Evolutionary conservation across 2,797 vertebrate species (phyloP), one percentile per base, ranked within the genome.

Genomic region (Jordanella pulchra): DNA sequence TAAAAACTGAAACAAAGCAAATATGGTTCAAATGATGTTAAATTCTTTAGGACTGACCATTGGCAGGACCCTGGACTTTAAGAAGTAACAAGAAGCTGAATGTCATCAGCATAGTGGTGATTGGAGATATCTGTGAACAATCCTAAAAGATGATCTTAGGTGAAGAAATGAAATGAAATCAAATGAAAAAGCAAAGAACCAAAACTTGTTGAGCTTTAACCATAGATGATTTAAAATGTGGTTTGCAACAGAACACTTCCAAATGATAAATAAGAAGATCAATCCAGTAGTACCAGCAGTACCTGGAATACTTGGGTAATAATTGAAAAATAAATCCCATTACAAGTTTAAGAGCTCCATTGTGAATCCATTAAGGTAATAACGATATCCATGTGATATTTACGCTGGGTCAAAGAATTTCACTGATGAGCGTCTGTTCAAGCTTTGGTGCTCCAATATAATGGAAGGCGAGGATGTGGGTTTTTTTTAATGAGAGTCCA

Each of bases 401-500:
- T 47, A 69, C 39, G 42, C 21, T 50, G 61, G 32, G 39, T 66
- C 35, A 54, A 53, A 23, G 65, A 78, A 64, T 72, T 42, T 75
- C 32, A 70, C 66, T 60, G 67, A 63, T 75, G 66, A 64, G 39
- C 63, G 65, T 74, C 72, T 78, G 30, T 76, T 27, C 50, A 60
- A 42, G 71, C n/a, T 84, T 82, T 88, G 58, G 80, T 84, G 81
- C 77, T 73, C 58, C 28, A 2, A 25, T 71, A 76, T 86, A 83
- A 77, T 77, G 78, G 79, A 72, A 87, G 77, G 71, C 39, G 81
- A 85, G 83, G 81, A 88, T 86, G 88, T 83, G 86, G 87, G 35
- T 39, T 39, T 39, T 71, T 83, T 86, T 76, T 85, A 79, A 86
- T 86, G 79, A 87, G 73, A 69, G 82, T 75, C 72, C 85, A 89